Conservation (phyloP, 2,113 vertebrate species). For the Xenus cinereus region DNA sequence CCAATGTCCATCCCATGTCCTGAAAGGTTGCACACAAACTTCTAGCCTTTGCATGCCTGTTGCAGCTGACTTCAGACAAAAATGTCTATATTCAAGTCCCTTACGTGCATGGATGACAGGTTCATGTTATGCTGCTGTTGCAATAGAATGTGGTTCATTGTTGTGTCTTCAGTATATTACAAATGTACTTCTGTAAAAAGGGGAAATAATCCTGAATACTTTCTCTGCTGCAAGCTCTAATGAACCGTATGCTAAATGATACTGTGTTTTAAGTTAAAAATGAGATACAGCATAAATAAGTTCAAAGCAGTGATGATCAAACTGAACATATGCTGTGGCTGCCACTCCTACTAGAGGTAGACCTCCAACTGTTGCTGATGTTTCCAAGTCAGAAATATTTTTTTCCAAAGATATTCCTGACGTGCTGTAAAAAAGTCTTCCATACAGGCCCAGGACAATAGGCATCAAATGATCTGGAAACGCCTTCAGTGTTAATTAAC, state of each 20-base stretch:
- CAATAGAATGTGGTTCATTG: background rate
- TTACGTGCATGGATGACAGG: background rate
- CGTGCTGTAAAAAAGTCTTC: background rate
- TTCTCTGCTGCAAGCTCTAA: background rate
- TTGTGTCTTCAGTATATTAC: background rate
- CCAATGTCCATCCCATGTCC: background rate
- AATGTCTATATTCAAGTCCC: background rate
- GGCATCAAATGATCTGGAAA: background rate
- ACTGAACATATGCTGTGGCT: background rate
- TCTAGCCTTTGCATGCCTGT: background rate
- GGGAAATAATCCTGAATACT: background rate
- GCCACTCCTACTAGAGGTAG: background rate
- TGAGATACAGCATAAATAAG: background rate
- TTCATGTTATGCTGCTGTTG: background rate
- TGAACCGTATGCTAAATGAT: background rate
- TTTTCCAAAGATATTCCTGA: background rate
- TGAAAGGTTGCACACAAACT: background rate
- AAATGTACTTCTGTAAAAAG: background rate
- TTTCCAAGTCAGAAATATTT: background rate
- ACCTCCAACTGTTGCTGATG: background rate
- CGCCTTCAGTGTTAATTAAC: background rate
- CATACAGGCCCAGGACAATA: background rate
- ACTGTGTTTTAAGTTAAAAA: background rate
- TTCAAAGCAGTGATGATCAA: background rate
- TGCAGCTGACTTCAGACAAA: background rate